A percentile compares a stretch with the other conserved stretches of the same genome.
phyloP scores from a whole-genome alignment of 2,888 invertebrate genomes.

The Meteorus colon region DNA sequence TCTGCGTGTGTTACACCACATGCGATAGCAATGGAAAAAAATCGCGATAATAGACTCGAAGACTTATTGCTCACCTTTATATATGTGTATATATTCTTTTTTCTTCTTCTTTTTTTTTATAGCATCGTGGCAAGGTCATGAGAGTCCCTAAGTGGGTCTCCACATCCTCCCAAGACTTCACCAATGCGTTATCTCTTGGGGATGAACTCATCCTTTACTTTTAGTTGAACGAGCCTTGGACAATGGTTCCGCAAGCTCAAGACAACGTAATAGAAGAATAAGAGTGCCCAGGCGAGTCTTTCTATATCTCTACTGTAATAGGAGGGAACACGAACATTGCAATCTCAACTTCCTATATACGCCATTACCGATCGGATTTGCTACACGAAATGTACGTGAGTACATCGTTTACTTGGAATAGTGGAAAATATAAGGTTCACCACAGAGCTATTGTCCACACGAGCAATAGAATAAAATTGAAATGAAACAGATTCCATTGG shows the following conservation, averaged over 20 bases:
- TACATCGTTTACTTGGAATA: slow-evolving; percentile 17
- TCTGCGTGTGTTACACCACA: neutral
- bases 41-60: neutral
- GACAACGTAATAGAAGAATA: slow-evolving; percentile 20
- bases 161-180: neutral
- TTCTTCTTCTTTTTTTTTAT: neutral
- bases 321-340: slow-evolving; percentile 21
- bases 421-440: slow-evolving; percentile 8
- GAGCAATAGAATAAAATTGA: slow-evolving; percentile 16
- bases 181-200: slow-evolving; percentile 24
- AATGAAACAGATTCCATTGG: slow-evolving; percentile 4
- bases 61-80: slow-evolving; percentile 10
- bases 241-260: slow-evolving; percentile 22
- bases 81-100: slow-evolving; percentile 5
- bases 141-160: slow-evolving; percentile 11
- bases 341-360: slow-evolving; percentile 23
- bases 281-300: slow-evolving; percentile 12
- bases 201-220: slow-evolving; percentile 20
- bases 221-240: slow-evolving; percentile 24
- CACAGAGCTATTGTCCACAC: slow-evolving; percentile 16
- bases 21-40: neutral
- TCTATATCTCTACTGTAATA: slow-evolving; percentile 14
- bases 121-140: neutral
- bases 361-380: slow-evolving; percentile 29
- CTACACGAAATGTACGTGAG: slow-evolving; percentile 18